Evolutionary conservation across 2,888 invertebrate genomes (phyloP).

Genomic region (Lydus trimaculatus): DNA sequence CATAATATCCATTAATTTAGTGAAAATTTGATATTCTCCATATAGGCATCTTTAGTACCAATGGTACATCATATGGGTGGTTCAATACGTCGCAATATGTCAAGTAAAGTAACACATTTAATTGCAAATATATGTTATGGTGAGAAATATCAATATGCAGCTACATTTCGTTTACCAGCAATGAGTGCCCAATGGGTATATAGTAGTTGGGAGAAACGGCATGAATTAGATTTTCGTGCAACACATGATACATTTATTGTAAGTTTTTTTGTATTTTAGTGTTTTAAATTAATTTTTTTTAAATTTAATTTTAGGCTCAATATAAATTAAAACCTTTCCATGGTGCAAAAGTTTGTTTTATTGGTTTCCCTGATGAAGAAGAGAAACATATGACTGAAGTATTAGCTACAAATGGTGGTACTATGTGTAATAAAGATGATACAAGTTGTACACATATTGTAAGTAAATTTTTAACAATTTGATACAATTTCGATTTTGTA

Average conservation of each 20-base stretch:
- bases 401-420: slow-evolving; percentile 85
- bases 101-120: slow-evolving; percentile 88
- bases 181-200: slow-evolving; percentile 89
- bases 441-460: slow-evolving; percentile 91
- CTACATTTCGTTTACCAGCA: slow-evolving; percentile 87
- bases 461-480: slow-evolving; percentile 60
- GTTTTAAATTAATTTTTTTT: slow-evolving; percentile 24
- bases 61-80: slow-evolving; percentile 97
- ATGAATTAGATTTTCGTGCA: slow-evolving; percentile 74
- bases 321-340: slow-evolving; percentile 88
- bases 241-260: slow-evolving; percentile 74
- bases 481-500: not conserved
- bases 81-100: slow-evolving; percentile 90
- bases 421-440: slow-evolving; percentile 79
- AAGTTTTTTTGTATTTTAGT: slow-evolving; percentile 50
- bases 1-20: no score
- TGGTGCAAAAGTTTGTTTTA: slow-evolving; percentile 85
- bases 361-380: slow-evolving; percentile 90
- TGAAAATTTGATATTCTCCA: not conserved
- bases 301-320: slow-evolving; percentile 62
- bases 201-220: slow-evolving; percentile 83
- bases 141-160: slow-evolving; percentile 94
- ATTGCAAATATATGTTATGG: slow-evolving; percentile 90
- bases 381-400: slow-evolving; percentile 92
- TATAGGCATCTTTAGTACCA: slow-evolving; percentile 82